A percentile compares a stretch with the other conserved stretches of the same genome.
Conservation (phyloP, 2,888 invertebrate genomes). For the Meandrusa payeni region DNA sequence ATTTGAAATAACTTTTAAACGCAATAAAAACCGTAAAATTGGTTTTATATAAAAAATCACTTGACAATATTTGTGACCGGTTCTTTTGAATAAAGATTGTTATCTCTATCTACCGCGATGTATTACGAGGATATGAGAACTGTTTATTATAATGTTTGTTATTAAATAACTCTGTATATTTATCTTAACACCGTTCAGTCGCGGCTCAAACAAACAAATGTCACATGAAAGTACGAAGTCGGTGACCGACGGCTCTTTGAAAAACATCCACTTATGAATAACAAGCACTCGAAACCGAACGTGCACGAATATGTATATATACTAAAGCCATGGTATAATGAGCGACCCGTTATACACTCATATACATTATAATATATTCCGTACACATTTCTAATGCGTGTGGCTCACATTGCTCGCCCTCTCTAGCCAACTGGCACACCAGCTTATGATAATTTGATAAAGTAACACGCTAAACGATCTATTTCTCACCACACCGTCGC, state of each 20-base stretch:
- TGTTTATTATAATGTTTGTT: constrained; percentile 14
- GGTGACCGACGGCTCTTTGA: constrained; percentile 30
- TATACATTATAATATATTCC: constrained; percentile 55
- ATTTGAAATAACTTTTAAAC: too few relatives aligned
- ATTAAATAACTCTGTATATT: constrained; percentile 18
- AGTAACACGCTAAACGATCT: constrained; percentile 17
- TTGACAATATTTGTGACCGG: too few relatives aligned
- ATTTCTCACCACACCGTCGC: constrained; percentile 3
- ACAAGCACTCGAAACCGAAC: constrained; percentile 32
- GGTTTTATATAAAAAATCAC: too few relatives aligned
- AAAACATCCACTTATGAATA: constrained; percentile 36
- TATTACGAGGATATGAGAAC: background rate
- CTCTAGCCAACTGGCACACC: constrained; percentile 15
- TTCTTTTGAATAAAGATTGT: too few relatives aligned
- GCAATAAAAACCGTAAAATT: too few relatives aligned
- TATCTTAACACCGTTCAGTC: constrained; percentile 13
- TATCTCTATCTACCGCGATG: too few relatives aligned
- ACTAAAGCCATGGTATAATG: constrained; percentile 16
- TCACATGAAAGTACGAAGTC: constrained; percentile 32
- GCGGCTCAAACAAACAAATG: constrained; percentile 31
- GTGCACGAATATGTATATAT: constrained; percentile 28
- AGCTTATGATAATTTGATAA: constrained; percentile 22
- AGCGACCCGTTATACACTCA: constrained; percentile 38
- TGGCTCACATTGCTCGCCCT: constrained; percentile 34
- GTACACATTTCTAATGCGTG: constrained; percentile 59